phyloP scores from a whole-genome alignment of 2,888 invertebrate genomes.

The Dryococelus australis region DNA sequence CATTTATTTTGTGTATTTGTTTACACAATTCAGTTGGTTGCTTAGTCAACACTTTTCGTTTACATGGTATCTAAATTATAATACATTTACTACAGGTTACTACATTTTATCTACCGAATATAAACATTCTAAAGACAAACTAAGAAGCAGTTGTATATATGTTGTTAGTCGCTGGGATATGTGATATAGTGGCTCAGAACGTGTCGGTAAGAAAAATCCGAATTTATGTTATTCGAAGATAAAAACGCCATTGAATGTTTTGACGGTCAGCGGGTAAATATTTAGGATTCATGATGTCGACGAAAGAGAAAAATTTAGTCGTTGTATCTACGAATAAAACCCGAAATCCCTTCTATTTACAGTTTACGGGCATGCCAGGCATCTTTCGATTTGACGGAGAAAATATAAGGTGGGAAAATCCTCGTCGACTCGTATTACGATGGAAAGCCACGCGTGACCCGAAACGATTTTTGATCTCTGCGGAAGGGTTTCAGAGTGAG shows the following conservation, averaged over 20 bases:
- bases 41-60: too few species aligned
- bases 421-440: constrained; percentile 17
- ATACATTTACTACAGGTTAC: too few species aligned
- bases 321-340: not conserved
- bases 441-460: constrained; percentile 35
- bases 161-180: too few species aligned
- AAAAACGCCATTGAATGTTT: not conserved
- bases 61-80: too few species aligned
- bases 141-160: too few species aligned
- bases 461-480: constrained; percentile 42
- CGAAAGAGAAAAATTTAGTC: constrained; percentile 9
- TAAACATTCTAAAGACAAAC: too few species aligned
- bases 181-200: not conserved
- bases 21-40: too few species aligned
- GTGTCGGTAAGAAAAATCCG: not conserved
- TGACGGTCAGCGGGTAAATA: not conserved
- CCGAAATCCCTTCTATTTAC: constrained; percentile 2
- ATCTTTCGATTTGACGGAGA: not conserved
- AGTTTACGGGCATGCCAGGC: not conserved
- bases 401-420: constrained; percentile 5
- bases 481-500: constrained; percentile 19
- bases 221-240: not conserved
- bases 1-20: too few species aligned
- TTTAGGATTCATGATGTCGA: constrained; percentile 16
- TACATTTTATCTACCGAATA: too few species aligned